These are phyloP conservation scores for Elysia crispata DNA, from an alignment of 2,888 invertebrate species.

Conservation along the genomic window DNA sequence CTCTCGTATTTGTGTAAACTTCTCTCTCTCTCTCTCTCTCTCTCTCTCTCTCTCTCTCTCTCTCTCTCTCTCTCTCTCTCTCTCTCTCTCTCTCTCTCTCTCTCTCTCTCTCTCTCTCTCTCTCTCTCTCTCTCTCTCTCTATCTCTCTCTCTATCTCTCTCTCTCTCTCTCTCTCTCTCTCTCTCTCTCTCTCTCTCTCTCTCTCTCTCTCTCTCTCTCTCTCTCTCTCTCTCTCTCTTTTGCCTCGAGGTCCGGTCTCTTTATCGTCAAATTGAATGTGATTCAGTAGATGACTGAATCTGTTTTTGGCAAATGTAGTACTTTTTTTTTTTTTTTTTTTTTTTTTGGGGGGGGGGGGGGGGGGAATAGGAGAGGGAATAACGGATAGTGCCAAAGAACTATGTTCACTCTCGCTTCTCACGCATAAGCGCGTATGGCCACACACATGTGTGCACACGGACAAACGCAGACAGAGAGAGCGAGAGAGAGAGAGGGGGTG, in stretches of 20 bases:
- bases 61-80: not conserved
- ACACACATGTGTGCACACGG: too few relatives aligned
- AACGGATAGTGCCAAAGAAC: too few relatives aligned
- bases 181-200: not conserved
- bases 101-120: not conserved
- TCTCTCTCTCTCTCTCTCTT: not conserved
- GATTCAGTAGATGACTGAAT: not conserved
- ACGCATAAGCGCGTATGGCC: too few relatives aligned
- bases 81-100: not conserved
- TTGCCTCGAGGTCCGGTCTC: not conserved
- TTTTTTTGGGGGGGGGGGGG: too few relatives aligned
- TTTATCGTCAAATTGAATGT: not conserved
- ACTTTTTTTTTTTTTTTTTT: not conserved
- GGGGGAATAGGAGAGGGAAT: too few relatives aligned
- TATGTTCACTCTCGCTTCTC: constrained; percentile 5
- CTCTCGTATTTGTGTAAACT: too few relatives aligned
- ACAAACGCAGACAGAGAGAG: too few relatives aligned
- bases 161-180: not conserved
- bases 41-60: not conserved
- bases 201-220: not conserved
- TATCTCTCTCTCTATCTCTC: not conserved
- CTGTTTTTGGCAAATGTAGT: not conserved
- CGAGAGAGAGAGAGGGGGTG: too few relatives aligned
- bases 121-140: not conserved
- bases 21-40: not conserved